Evolutionary conservation across 2,797 vertebrate genomes (phyloP).

Genomic region (Pagetopsis macropterus): DNA sequence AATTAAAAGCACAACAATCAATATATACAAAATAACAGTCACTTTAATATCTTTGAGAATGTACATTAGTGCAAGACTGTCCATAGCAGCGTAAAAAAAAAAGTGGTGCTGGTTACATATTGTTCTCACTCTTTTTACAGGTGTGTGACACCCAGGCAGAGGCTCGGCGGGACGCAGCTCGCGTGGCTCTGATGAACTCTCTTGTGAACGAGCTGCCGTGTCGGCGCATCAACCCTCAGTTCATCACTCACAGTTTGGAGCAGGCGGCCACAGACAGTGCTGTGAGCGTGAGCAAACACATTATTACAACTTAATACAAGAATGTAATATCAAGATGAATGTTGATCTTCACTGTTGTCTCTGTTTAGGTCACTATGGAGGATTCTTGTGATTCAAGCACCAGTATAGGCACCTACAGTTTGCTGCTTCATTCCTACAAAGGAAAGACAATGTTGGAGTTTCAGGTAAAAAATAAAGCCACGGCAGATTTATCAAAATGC

Average conservation of each 20-base stretch:
- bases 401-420: conserved; percentile 89
- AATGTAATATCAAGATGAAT: neutral
- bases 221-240: conserved; percentile 87
- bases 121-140: conserved; percentile 57
- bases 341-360: conserved; percentile 38
- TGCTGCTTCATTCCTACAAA: conserved; percentile 88
- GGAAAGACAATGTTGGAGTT: conserved; percentile 93
- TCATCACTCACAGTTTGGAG: conserved; percentile 87
- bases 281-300: conserved; percentile 77
- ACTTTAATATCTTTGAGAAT: too few species aligned
- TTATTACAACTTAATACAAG: neutral
- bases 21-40: too few species aligned
- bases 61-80: too few species aligned
- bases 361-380: conserved; percentile 83
- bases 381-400: conserved; percentile 89
- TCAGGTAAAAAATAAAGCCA: conserved; percentile 81
- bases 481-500: neutral
- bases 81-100: too few species aligned
- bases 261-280: conserved; percentile 87
- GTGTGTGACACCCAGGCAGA: conserved; percentile 90
- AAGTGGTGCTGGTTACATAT: neutral
- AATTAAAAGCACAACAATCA: too few species aligned
- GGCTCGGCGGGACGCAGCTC: conserved; percentile 91
- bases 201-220: conserved; percentile 92
- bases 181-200: conserved; percentile 93